Conservation (phyloP, 2,797 vertebrate genomes). For the Tokudaia muenninki region DNA sequence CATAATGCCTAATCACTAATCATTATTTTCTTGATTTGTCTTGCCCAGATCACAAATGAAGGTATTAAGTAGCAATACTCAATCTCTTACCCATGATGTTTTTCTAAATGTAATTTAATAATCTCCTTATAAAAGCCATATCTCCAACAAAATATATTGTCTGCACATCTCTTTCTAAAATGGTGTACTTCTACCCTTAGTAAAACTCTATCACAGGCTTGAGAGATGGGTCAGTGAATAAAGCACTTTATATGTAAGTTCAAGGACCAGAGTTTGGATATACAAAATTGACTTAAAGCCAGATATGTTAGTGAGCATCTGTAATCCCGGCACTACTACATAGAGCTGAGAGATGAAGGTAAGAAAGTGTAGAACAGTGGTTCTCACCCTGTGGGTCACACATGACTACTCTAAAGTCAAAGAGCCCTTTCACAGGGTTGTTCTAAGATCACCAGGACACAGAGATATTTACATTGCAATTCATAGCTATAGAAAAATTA, state of each 20-base stretch:
- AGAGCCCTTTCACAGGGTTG: neutral
- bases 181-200: neutral
- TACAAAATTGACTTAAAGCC: neutral
- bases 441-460: neutral
- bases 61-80: neutral
- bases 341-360: neutral
- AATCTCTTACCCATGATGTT: neutral
- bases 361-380: neutral
- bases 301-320: neutral
- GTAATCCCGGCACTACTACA: neutral
- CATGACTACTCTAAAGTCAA: neutral
- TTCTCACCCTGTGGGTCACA: no score
- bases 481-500: neutral
- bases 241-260: neutral
- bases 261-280: neutral
- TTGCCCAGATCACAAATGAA: neutral
- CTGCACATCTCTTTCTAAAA: neutral
- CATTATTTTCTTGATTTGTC: neutral
- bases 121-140: neutral
- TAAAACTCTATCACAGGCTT: neutral
- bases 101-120: neutral
- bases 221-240: neutral
- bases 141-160: neutral
- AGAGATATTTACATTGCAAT: neutral
- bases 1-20: slow-evolving; percentile 5